Percentiles rank a stretch among this genome's conserved stretches.
These are phyloP conservation scores for Drosophila kambysellisi DNA, from an alignment of 2,888 invertebrate genomes.

Conservation along the genomic window DNA sequence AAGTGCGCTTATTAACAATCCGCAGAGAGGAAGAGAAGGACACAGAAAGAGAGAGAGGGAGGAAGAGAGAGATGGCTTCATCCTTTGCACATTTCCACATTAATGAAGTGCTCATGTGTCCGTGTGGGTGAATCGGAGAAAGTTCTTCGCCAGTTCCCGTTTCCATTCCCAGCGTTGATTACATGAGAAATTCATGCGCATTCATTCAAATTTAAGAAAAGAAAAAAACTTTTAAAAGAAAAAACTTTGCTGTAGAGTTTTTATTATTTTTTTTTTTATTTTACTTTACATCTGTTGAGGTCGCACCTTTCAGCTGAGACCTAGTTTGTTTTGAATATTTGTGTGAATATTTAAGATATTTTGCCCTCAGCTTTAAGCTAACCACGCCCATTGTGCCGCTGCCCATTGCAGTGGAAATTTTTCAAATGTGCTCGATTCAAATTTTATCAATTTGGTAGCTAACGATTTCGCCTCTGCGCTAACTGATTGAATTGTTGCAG, in stretches of 20 bases:
- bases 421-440: constrained; percentile 79
- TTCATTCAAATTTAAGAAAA: constrained; percentile 72
- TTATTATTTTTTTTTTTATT: constrained; percentile 27
- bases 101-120: constrained; percentile 73
- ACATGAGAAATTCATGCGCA: constrained; percentile 79
- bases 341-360: constrained; percentile 17
- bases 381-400: constrained; percentile 37
- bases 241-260: constrained; percentile 15
- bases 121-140: constrained; percentile 9
- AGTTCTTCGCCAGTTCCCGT: constrained; percentile 30
- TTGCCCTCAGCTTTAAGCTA: constrained; percentile 15
- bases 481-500: constrained; percentile 84
- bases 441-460: constrained; percentile 79
- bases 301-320: constrained; percentile 12
- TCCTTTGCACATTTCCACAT: constrained; percentile 53
- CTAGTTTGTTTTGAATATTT: background rate
- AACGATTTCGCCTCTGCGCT: constrained; percentile 66
- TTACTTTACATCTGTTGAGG: constrained; percentile 36
- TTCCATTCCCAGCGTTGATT: constrained; percentile 64
- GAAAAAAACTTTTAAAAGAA: constrained; percentile 20
- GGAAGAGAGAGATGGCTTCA: constrained; percentile 29
- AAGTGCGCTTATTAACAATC: constrained; percentile 77
- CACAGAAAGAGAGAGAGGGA: background rate
- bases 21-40: constrained; percentile 20
- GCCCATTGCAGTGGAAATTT: constrained; percentile 66